A percentile compares a stretch with the other conserved stretches of the same genome.
phyloP scores from a whole-genome alignment of 92 coral and sea anemone species.

The Nematostella vectensis region DNA sequence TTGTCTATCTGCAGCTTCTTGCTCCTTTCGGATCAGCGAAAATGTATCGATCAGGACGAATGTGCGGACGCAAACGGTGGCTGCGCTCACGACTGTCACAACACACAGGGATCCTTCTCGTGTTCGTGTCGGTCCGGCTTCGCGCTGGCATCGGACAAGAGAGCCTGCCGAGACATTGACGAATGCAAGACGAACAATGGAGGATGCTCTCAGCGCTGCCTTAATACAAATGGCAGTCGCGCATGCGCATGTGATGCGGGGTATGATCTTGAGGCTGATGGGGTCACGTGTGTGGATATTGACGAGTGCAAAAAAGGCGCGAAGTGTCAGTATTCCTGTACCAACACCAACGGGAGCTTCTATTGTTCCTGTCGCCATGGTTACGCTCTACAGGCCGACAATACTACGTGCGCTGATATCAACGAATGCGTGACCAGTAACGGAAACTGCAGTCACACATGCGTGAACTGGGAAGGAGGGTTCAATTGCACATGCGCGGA shows the following conservation, averaged over 20 bases:
- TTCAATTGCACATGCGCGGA: slow-evolving; percentile 39
- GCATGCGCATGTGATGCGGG: slow-evolving; percentile 40
- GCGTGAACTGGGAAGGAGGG: slow-evolving; percentile 32
- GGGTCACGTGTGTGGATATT: slow-evolving; percentile 31
- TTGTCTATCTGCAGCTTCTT: no score
- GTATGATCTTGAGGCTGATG: slow-evolving; percentile 32
- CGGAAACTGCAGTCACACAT: slow-evolving; percentile 31
- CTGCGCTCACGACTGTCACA: slow-evolving; percentile 59
- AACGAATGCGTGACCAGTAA: slow-evolving; percentile 31
- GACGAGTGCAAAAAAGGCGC: slow-evolving; percentile 28
- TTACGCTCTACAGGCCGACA: slow-evolving; percentile 32
- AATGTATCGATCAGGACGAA: slow-evolving; percentile 69
- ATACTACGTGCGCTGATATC: slow-evolving; percentile 32
- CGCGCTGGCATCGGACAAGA: slow-evolving; percentile 16
- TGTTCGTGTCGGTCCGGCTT: slow-evolving; percentile 55
- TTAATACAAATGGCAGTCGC: slow-evolving; percentile 54
- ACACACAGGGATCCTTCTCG: slow-evolving; percentile 36
- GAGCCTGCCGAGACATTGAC: slow-evolving; percentile 41
- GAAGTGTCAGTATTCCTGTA: slow-evolving; percentile 31
- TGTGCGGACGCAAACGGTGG: slow-evolving; percentile 48
- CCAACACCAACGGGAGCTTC: slow-evolving; percentile 37
- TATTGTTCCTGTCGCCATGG: slow-evolving; percentile 54
- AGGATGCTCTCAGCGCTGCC: slow-evolving; percentile 44
- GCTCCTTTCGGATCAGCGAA: no score
- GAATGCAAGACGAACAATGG: slow-evolving; percentile 44